Base-by-base conservation (phyloP, 64 coral and sea anemone species). In the Porites lutea region DNA sequence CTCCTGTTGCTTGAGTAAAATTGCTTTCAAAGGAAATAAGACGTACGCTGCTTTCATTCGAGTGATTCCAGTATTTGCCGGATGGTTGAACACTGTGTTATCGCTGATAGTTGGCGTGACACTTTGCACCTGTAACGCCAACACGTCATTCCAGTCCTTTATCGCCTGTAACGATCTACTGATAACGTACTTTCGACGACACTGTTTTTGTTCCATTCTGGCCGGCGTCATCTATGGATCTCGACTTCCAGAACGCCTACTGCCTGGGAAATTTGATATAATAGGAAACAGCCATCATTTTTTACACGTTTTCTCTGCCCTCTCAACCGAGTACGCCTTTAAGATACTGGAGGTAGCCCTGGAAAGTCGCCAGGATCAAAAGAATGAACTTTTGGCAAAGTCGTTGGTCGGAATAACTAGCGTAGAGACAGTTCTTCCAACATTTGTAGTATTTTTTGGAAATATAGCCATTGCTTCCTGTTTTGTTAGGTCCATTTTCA, bases 201-300 rank as follows among this genome's bases (percentile, higher is more conserved):
- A 90, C 49, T 69, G 75, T 57, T 57, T 90, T 19, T 90, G 44
- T 13, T 69, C 75, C 4, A n/a, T 81, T 8, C 13, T 67, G 7
- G 75, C 48, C 19, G 88, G 75, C 1, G 5, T 90, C 6, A 79
- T 79, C 6, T 79, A 90, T 79, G 75, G 49, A 4, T 80, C 54
- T 51, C 77, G 67, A 65, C 49, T 90, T 3, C 88, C 88, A 0
- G 88, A 90, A 15, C 21, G 88, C 8, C 48, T 90, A 4, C 19
- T 90, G n/a, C 76, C 88, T 45, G 88, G 75, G 20, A 69, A 69
- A 67, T 90, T 90, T 75, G 88, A 90, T 48, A 79, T 90, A 18
- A 44, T 90, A 20, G 88, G 88, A 57, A 78, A 78, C 64, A 90
- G 88, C 45, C 88, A 90, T 65, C 88, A 90, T 66, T 71, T 90